A percentile compares a stretch with the other conserved stretches of the same genome.
These are phyloP conservation scores for Parasteatoda lunata DNA, from an alignment of 2,888 invertebrate species.

Conservation along the genomic window DNA sequence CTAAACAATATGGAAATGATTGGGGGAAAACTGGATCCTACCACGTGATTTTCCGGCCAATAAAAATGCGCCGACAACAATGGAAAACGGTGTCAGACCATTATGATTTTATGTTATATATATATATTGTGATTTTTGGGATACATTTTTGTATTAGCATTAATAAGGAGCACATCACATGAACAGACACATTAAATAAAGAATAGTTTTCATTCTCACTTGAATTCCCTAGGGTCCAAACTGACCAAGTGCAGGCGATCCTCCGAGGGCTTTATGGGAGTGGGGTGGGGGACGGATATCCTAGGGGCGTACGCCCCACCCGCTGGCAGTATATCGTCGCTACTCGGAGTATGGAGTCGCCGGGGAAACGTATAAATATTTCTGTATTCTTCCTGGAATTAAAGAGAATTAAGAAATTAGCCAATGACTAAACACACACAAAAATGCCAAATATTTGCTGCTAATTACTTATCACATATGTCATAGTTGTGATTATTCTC, in stretches of 20 bases:
- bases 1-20: too few species aligned
- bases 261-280: slow-evolving; percentile 68
- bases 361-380: slow-evolving; percentile 63
- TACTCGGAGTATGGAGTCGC: slow-evolving; percentile 64
- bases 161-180: too few species aligned
- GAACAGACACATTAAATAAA: slow-evolving; percentile 80
- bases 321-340: slow-evolving; percentile 65
- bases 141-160: too few species aligned
- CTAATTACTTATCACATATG: too few species aligned
- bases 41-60: too few species aligned
- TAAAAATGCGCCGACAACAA: too few species aligned
- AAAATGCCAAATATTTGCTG: not conserved
- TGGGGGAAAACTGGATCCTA: too few species aligned
- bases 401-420: not conserved
- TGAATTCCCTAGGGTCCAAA: slow-evolving; percentile 80
- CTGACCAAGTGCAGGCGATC: slow-evolving; percentile 64
- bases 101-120: too few species aligned
- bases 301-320: slow-evolving; percentile 39
- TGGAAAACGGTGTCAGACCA: too few species aligned
- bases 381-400: slow-evolving; percentile 51
- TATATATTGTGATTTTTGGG: too few species aligned
- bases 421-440: not conserved
- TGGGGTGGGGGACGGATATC: slow-evolving; percentile 67
- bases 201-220: slow-evolving; percentile 85
- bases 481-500: too few species aligned